Evolutionary conservation across 2,797 vertebrate species (phyloP), one percentile per base, ranked within the genome.

Genomic region (Ceyx erithaca): DNA sequence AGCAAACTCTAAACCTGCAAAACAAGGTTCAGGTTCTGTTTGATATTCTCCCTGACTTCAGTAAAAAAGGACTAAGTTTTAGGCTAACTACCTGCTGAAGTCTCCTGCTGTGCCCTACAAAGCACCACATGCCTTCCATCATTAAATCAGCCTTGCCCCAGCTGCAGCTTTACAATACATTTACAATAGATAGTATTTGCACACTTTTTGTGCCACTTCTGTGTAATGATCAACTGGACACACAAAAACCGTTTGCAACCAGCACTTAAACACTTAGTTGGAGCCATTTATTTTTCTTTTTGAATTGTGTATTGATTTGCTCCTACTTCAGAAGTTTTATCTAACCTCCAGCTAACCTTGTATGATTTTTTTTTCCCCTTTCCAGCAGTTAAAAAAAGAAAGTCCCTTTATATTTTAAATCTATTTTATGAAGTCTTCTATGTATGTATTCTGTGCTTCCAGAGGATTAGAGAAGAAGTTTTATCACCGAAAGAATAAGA

Each of bases 401-500:
- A 73, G 15, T 40, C 82, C 68, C 33, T 80, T 69, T 55, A 33
- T n/a, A 19, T 46, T 76, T 71, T 37, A 81, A 31, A 80, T 51
- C 20, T 43, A 46, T 79, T 84, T 92, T 92, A 19, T 35, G 28
- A 31, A 84, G 9, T 43, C 40, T 83, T 28, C 43, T 66, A 37
- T 26, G 5, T 33, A 48, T 37, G 25, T 40, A 35, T 45, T 66
- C 71, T 64, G 40, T 66, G 49, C n/a, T 88, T 96, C 28, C 43
- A 73, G 49, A 68, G 64, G 71, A 90, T 61, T 91, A 86, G 82
- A 91, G 63, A 72, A 81, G 63, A 82, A 76, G 76, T 85, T 58
- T 57, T 84, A 77, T 79, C 62, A 62, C 15, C 0, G 4, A 54
- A 91, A 91, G 37, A 94, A 88, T 1, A 43, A 57, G 63, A 69